Base-by-base conservation (phyloP, 2,888 invertebrate genomes). In the Drosophila prolongata region DNA sequence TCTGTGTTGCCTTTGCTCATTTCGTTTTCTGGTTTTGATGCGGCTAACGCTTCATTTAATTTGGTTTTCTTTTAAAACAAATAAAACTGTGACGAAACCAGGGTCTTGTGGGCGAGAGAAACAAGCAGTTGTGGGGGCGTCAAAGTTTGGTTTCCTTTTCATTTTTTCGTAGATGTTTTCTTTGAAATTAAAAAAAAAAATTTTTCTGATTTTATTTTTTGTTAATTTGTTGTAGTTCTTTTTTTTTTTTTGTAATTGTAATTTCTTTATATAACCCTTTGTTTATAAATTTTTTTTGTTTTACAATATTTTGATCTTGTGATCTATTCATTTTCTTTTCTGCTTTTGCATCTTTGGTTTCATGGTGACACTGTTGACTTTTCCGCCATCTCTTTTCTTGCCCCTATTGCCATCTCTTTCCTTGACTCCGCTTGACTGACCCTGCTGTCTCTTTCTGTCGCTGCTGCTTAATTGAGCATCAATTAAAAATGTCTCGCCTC, bases 401-500 rank as follows among this genome's bases (percentile, higher is more conserved):
- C 6, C 34, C 38, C 43, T 16, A 13, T 24, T 71, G 65, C 50
- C 47, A 30, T 43, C 38, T 24, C 49, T 42, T 27, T 35, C 35
- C 34, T 10, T 9, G 14, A 27, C 56, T 19, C 44, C 60, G 43
- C 14, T 24, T 24, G 43, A 14, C 49, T 54, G 30, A n/a, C 40
- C n/a, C 43, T 19, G 44, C 47, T 13, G 40, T 59, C 30, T 30
- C 49, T 44, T 40, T 46, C 42, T 24, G 60, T n/a, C 43, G 42
- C 49, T 59, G 59, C 40, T 58, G 79, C 78, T 84, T 86, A 85
- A 85, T 84, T 85, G 84, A 85, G 82, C 84, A 80, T 85, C 85
- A 85, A 85, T 85, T 85, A 85, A 85, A 84, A 85, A 75, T 86
- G 82, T 84, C 79, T 69, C 86, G 82, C 76, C 87, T 86, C 87